Evolutionary conservation across 2,888 invertebrate species (phyloP).

Genomic region (Drosophila putrida): DNA sequence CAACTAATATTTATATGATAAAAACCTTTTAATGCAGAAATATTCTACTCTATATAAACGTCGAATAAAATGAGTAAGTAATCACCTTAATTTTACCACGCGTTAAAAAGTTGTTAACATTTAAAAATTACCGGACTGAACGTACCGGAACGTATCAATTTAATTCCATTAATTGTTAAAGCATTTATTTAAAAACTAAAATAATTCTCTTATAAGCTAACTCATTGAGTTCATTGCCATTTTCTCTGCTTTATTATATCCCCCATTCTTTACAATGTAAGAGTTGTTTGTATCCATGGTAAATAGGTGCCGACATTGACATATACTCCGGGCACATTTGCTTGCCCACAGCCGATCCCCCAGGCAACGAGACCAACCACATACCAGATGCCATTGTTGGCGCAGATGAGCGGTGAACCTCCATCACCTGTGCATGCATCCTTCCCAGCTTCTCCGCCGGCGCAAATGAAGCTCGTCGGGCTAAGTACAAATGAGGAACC

Average conservation of each 20-base stretch:
- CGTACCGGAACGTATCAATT: too few species aligned
- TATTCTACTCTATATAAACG: too few species aligned
- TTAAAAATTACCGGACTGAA: too few species aligned
- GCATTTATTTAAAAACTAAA: constrained; percentile 4
- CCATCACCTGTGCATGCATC: constrained; percentile 91
- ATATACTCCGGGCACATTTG: constrained; percentile 91
- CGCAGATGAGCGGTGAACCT: constrained; percentile 85
- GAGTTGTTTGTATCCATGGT: constrained; percentile 88
- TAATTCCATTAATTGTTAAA: neutral
- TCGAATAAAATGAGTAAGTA: too few species aligned
- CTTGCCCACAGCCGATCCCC: constrained; percentile 88
- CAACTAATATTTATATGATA: too few species aligned
- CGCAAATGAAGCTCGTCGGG: constrained; percentile 90
- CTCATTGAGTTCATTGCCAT: neutral
- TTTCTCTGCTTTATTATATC: neutral
- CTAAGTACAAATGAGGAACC: constrained; percentile 88
- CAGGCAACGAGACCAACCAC: constrained; percentile 87
- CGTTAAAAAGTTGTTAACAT: too few species aligned
- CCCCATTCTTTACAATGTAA: constrained; percentile 49
- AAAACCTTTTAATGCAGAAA: too few species aligned
- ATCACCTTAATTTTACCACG: too few species aligned
- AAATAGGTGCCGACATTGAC: constrained; percentile 90
- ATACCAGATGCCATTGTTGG: constrained; percentile 82
- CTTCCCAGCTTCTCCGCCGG: constrained; percentile 91
- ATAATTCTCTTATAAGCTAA: neutral